Percentiles rank a stretch among this genome's conserved stretches.
Conservation (phyloP, 2,888 invertebrate genomes). For the Brassicogethes aeneus region DNA sequence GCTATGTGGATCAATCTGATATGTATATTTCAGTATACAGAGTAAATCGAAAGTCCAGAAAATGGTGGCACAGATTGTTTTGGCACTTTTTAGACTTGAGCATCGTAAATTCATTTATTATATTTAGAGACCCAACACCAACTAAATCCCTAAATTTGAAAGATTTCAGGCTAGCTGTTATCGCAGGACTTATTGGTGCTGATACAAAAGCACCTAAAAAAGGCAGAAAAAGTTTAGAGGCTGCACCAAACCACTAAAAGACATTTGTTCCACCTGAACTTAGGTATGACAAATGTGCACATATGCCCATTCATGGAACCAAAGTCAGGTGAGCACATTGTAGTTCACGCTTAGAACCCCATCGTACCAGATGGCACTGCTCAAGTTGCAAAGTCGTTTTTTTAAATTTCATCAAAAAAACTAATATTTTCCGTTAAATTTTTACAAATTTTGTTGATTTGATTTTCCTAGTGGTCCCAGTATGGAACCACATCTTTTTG, state of each 20-base stretch:
- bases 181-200: background rate
- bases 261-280: background rate
- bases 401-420: background rate
- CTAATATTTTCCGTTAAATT: too few relatives aligned
- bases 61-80: slow-evolving; percentile 8
- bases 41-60: slow-evolving; percentile 3
- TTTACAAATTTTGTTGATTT: background rate
- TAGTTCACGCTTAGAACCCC: background rate
- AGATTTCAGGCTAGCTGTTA: background rate
- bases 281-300: background rate
- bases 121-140: slow-evolving; percentile 2
- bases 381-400: background rate
- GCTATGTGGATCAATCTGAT: background rate
- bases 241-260: background rate
- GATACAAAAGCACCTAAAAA: background rate
- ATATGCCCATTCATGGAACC: background rate
- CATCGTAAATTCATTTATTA: slow-evolving; percentile 8
- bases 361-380: background rate
- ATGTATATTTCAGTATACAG: slow-evolving; percentile 3
- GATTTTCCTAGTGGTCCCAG: background rate
- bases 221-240: background rate
- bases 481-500: background rate
- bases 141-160: background rate
- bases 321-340: background rate
- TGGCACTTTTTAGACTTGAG: slow-evolving; percentile 11